These are phyloP conservation scores for Gobio gobio DNA, from an alignment of 2,113 vertebrate genomes.

Conservation along the genomic window DNA sequence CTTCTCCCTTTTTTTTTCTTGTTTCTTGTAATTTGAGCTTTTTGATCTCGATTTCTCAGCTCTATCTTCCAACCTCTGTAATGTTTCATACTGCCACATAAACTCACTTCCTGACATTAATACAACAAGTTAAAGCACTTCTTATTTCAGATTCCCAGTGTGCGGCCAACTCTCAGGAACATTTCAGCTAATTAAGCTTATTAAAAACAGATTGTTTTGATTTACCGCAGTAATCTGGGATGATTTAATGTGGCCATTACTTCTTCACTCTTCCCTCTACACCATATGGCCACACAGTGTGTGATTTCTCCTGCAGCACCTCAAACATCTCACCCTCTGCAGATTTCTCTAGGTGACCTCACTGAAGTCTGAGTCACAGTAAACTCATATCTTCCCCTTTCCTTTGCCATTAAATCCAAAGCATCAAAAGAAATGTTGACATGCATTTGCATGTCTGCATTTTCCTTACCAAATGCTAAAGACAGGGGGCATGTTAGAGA, in stretches of 20 bases:
- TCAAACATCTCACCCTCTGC: constrained; percentile 6
- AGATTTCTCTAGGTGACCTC: constrained; percentile 22
- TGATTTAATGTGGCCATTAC: constrained; percentile 28
- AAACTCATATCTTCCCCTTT: not conserved
- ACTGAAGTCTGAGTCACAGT: not conserved
- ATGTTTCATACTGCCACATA: not conserved
- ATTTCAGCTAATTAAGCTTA: constrained; percentile 7
- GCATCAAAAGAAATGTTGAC: not conserved
- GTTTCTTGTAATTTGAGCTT: not conserved
- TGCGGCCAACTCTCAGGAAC: not conserved
- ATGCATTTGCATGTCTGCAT: not conserved
- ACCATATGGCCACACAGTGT: constrained; percentile 47
- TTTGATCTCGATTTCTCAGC: not conserved
- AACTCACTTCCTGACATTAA: not conserved
- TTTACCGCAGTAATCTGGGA: constrained; percentile 24
- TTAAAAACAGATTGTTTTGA: constrained; percentile 22
- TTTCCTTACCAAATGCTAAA: not conserved
- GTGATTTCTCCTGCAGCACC: constrained; percentile 19
- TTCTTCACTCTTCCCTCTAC: constrained; percentile 21
- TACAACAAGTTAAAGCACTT: not conserved
- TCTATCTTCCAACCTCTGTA: not conserved
- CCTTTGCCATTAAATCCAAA: not conserved
- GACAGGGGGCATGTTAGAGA: not conserved
- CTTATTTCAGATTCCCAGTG: not conserved
- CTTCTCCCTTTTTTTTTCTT: not conserved